These are phyloP conservation scores for Graptemys geographica DNA, from an alignment of 2,797 vertebrate genomes.

Conservation along the genomic window DNA sequence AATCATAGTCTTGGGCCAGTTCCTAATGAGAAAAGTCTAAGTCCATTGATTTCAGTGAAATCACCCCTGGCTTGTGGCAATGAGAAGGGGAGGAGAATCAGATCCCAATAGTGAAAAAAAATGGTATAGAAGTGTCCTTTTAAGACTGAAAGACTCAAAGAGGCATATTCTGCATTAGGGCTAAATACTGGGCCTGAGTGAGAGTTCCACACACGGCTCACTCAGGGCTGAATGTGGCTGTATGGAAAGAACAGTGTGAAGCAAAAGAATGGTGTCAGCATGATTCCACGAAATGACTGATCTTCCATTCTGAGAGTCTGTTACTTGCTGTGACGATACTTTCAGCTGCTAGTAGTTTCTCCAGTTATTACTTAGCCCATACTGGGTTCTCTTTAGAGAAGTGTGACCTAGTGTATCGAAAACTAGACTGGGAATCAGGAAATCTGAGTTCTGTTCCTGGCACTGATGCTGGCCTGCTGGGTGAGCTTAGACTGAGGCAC, in stretches of 20 bases:
- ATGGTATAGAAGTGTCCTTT: background rate
- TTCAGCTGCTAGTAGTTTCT: background rate
- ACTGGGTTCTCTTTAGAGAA: background rate
- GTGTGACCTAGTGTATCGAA: background rate
- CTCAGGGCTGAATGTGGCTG: background rate
- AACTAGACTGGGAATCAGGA: background rate
- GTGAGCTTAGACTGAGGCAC: background rate
- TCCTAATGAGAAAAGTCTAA: background rate
- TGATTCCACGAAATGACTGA: background rate
- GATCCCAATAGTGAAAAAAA: background rate
- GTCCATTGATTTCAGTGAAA: background rate
- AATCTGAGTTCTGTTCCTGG: background rate
- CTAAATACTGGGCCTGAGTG: background rate
- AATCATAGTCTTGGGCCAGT: background rate
- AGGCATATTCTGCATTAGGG: background rate
- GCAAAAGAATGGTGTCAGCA: background rate
- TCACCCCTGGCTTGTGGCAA: background rate
- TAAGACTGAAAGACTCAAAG: background rate
- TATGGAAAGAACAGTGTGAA: background rate
- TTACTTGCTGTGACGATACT: background rate
- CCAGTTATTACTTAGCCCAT: background rate
- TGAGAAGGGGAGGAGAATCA: background rate
- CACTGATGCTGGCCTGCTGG: background rate
- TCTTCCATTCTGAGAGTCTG: background rate
- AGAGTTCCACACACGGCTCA: background rate